Percentiles rank a stretch among this genome's conserved stretches.
phyloP scores from a whole-genome alignment of 1,140 invertebrate genomes.

The Drosophila truncata region DNA sequence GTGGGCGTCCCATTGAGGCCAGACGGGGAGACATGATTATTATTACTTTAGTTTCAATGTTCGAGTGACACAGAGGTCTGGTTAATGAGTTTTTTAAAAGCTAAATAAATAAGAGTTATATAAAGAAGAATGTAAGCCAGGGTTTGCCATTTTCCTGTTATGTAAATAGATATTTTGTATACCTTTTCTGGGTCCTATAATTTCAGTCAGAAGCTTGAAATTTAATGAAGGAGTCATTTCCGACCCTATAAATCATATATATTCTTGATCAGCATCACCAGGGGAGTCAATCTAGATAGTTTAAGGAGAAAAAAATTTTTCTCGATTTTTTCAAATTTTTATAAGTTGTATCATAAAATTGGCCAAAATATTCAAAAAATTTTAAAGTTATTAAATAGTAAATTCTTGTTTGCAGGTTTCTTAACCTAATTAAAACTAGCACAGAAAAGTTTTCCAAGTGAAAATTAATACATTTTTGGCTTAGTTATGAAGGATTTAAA shows the following conservation, averaged over 20 bases:
- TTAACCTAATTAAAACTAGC: neutral
- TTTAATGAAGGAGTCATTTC: neutral
- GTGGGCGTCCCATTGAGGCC: slow-evolving; percentile 68
- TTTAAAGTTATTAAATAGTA: neutral
- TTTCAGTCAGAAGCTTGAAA: neutral
- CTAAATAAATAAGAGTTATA: slow-evolving; percentile 1
- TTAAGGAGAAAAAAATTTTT: neutral
- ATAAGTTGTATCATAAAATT: neutral
- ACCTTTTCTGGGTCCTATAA: neutral
- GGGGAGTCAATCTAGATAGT: neutral
- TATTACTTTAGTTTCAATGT: slow-evolving; percentile 49
- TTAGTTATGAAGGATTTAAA: neutral
- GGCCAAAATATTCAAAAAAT: neutral
- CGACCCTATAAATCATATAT: neutral
- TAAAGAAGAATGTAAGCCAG: neutral
- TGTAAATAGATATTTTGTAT: neutral
- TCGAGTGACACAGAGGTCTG: slow-evolving; percentile 33
- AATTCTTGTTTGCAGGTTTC: too few relatives aligned
- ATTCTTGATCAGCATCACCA: neutral
- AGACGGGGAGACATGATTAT: slow-evolving; percentile 37
- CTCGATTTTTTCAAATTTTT: neutral
- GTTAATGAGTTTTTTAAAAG: slow-evolving; percentile 24
- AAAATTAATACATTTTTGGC: neutral
- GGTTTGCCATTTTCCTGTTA: neutral
- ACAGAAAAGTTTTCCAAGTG: neutral